Conservation (phyloP, 2,113 vertebrate genomes). For the Cavia aperea region DNA sequence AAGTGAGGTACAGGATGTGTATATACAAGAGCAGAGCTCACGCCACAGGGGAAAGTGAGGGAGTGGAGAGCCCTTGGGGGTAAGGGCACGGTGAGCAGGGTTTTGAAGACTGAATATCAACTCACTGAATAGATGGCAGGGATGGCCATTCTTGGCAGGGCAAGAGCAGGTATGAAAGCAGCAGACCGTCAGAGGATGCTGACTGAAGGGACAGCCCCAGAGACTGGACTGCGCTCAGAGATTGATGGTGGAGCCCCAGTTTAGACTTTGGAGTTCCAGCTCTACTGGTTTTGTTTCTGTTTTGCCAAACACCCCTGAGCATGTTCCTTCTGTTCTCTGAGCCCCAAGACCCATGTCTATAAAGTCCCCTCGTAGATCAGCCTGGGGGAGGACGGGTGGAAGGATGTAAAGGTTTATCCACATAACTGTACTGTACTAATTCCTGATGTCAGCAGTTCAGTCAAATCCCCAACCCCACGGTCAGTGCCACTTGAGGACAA, state of each 20-base stretch:
- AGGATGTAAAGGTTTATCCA: background rate
- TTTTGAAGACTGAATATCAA: background rate
- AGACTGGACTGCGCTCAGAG: background rate
- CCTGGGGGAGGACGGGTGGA: background rate
- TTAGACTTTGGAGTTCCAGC: background rate
- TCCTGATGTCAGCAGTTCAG: slow-evolving; percentile 18
- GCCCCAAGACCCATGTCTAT: background rate
- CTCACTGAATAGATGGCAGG: background rate
- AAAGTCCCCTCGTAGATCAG: background rate
- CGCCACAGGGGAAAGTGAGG: background rate
- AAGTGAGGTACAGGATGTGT: background rate
- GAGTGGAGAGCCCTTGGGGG: background rate
- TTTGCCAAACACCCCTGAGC: background rate
- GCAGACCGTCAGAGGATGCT: background rate
- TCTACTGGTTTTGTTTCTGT: background rate
- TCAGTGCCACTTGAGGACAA: background rate
- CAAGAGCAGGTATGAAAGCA: background rate
- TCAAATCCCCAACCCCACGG: background rate
- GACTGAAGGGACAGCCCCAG: background rate
- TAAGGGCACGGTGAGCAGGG: background rate
- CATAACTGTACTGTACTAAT: background rate
- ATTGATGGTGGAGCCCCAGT: background rate
- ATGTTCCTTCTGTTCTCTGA: background rate
- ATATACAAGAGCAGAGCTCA: background rate
- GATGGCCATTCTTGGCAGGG: background rate